A percentile compares a stretch with the other conserved stretches of the same genome.
Evolutionary conservation across 2,113 vertebrate species (phyloP).

Genomic region (Ursus arctos): DNA sequence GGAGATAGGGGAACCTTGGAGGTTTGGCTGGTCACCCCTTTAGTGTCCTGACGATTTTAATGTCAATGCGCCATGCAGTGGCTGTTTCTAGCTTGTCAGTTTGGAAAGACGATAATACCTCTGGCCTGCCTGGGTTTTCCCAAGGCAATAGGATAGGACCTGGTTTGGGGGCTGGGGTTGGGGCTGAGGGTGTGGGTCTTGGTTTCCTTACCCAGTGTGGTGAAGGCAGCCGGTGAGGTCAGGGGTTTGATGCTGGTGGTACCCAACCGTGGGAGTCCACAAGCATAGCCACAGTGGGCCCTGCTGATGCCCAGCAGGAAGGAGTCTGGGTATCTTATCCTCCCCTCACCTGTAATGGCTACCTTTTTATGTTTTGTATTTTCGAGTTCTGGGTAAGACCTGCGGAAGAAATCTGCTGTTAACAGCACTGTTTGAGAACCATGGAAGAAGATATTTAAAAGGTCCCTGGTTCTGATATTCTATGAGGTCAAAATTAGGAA

Average conservation of each 20-base stretch:
- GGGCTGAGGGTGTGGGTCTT: not conserved
- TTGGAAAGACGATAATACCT: not conserved
- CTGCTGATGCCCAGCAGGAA: not conserved
- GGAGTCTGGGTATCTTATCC: not conserved
- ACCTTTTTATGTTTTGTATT: not conserved
- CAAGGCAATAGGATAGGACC: not conserved
- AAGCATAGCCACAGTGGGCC: too few relatives aligned
- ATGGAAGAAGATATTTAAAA: not conserved
- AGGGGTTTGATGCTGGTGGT: not conserved
- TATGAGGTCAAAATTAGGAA: not conserved
- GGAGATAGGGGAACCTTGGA: not conserved
- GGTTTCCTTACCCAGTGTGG: not conserved
- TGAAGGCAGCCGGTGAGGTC: not conserved
- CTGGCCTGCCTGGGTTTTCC: not conserved
- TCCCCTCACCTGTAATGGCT: not conserved
- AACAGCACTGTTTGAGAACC: not conserved
- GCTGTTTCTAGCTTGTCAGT: not conserved
- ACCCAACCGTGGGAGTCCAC: not conserved
- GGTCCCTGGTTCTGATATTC: not conserved
- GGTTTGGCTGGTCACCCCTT: not conserved
- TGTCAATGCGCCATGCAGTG: accelerated
- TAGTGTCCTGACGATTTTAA: accelerated
- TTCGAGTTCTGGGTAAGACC: not conserved
- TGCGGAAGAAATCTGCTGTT: not conserved
- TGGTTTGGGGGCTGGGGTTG: not conserved